Base-by-base conservation (phyloP, 1,140 invertebrate genomes). In the Brachionus rubens region DNA sequence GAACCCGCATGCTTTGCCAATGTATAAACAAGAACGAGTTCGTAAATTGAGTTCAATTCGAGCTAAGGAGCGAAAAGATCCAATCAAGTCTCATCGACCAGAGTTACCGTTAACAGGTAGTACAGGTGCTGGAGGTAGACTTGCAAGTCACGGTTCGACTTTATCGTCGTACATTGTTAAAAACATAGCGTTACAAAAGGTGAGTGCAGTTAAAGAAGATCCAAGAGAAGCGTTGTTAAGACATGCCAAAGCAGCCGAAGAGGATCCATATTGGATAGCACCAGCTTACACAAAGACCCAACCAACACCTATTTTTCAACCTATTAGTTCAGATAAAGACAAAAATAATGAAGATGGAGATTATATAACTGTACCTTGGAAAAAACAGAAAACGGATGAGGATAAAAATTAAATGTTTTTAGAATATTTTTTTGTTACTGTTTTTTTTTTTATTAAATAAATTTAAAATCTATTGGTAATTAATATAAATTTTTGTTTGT, bases 161-260 rank as follows among this genome's bases (percentile, higher is more conserved):
- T 86, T 99, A 0, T 96, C 94, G 77, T 98, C 95, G 0, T 99
- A 94, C 84, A 94, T 99, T 24, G 97, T 97, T 52, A 88, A 95
- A 75, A 95, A 97, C 83, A 86, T 99, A 24, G 96, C 95, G 0
- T 85, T 95, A 78, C 79, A 82, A 75, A 98, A 98, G 81, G 88
- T 92, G 75, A 91, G 96, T 19, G 91, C 96, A 79, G 93, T 96
- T 80, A 94, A 97, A 84, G 92, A 96, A 80, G 94, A 99, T 87
- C 94, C 96, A 0, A 88, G 96, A 68, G 93, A 94, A 80, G 95
- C 95, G 5, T 96, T 99, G 80, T 86, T 99, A n/a, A 91, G 93
- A 78, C 96, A 91, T 86, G 96, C 96, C 0, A 94, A 98, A 83
- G 94, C 95, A 30, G 96, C 96, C 0, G 94, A 89, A 59, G 92